Evolutionary conservation across 2,888 invertebrate genomes (phyloP), one percentile per base, ranked within the genome.

Genomic region (Melinopterus prodromus): DNA sequence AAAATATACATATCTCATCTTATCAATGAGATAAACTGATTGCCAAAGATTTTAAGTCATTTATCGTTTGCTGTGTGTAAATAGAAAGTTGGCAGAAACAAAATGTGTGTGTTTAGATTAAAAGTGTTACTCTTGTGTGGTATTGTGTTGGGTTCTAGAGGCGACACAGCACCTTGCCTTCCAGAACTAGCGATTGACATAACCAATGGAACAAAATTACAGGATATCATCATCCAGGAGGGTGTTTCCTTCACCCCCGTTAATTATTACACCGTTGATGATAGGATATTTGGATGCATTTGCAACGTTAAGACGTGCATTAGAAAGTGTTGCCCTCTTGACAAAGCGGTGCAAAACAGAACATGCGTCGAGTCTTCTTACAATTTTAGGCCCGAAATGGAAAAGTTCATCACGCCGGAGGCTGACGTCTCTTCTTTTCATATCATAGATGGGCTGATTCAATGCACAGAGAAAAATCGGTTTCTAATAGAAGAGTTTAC

Each of bases 401-500:
- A 26, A 71, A 7, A 14, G 15, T 16, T 4, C 15, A 14, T 26
- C 6, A 35, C 78, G 14, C 14, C 70, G 14, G 74, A 76, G 36
- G 69, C 16, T n/a, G 9, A 35, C 3, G 38, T 80, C 16, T 26
- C 38, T 71, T 69, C 77, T 15, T 81, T 74, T 37, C 77, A 75
- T 70, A 79, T 81, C 74, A 78, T 81, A 16, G 70, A 81, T 77
- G 79, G 77, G 16, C 38, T 78, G 15, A 69, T 79, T 15, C 53
- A 77, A 26, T 81, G 81, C 16, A 75, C 2, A 7, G 76, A 81
- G 70, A 81, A 53, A 35, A 38, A 74, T 12, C 72, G 78, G 38
- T 81, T 81, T 53, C 6, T 74, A n/a, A 16, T 81, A 16, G 79
- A 80, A 36, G 70, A 71, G 6, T 81, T 81, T 76, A 16, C 37